Conservation (phyloP, 2,113 vertebrate genomes). For the Entelurus aequoreus region DNA sequence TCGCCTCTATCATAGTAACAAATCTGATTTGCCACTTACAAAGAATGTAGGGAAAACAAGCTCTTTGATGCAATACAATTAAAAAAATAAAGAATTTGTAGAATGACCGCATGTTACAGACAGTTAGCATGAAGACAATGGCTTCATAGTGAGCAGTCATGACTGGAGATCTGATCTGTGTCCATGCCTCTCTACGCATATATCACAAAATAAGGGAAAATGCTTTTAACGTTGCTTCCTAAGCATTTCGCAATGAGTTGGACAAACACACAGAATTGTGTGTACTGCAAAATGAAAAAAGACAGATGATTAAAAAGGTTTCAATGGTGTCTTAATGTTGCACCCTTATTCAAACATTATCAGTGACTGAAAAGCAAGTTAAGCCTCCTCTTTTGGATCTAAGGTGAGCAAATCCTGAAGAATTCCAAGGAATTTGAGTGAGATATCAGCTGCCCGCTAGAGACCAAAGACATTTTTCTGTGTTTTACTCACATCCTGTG, state of each 20-base stretch:
- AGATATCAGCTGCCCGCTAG: constrained; percentile 18
- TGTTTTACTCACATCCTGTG: constrained; percentile 34
- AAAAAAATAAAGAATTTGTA: constrained; percentile 42
- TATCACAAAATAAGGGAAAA: constrained; percentile 1
- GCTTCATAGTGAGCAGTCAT: constrained; percentile 42
- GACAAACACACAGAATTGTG: constrained; percentile 29
- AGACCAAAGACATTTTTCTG: constrained; percentile 24
- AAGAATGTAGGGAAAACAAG: constrained; percentile 14
- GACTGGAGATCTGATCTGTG: constrained; percentile 29
- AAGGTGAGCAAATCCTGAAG: constrained; percentile 25
- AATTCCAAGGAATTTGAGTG: constrained; percentile 18
- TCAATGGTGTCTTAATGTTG: constrained; percentile 28
- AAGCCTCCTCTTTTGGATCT: constrained; percentile 12
- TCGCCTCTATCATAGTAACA: constrained; percentile 30
- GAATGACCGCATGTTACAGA: constrained; percentile 54
- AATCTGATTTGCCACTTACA: constrained; percentile 50
- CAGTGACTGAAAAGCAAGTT: neutral
- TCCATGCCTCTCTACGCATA: constrained; percentile 4
- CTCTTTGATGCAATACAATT: constrained; percentile 43
- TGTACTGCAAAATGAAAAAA: neutral
- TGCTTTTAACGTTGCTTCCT: constrained; percentile 14
- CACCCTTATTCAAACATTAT: constrained; percentile 19
- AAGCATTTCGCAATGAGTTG: neutral
- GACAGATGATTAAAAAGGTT: neutral
- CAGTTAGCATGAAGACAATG: constrained; percentile 65